Base-by-base conservation (phyloP, 2,113 vertebrate genomes). In the Capra hircus region DNA sequence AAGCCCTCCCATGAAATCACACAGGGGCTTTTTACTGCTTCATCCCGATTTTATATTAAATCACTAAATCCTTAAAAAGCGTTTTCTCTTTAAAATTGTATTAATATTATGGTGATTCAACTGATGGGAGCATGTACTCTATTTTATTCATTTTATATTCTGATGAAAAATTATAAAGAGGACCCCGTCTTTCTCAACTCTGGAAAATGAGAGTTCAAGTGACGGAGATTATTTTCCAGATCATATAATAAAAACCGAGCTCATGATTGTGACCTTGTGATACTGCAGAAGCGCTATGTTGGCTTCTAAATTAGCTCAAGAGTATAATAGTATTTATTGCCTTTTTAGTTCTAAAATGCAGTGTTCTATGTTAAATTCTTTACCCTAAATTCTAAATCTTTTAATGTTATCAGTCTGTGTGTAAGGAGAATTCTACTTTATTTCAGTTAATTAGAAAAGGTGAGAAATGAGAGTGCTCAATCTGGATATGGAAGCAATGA, bases 91-190 rank as follows among this genome's bases (percentile, higher is more conserved):
- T 62, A 94, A 77, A 81, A 64, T 2, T 93, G 93, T 71, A 40
- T 40, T 40, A 71, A 40, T 45, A 74, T 30, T n/a, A 7, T 14
- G 27, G 77, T 67, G 27, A 87, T 62, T 93, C 80, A 59, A 52
- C 71, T 59, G 33, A n/a, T 10, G 91, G 23, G 52, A 28, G 53
- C 87, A 82, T 62, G 52, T 17, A 59, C 21, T 96, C 43, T 64
- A 36, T 84, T 93, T 96, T 87, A 94, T 90, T 90, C 45, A 53
- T 88, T 97, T 91, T 86, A n/a, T 74, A 40, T 5, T 91, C 33
- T 30, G 55, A 78, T 27, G 28, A 17, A 91, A 91, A 97, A 55
- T 62, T 52, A 55, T 78, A 40, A 86, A 25, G 15, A 91, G 14
- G 89, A 88, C 13, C 5, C 11, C 23, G 0, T 88, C n/a, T 87